phyloP scores from a whole-genome alignment of 2,888 invertebrate genomes.

The Calameuta idolon region DNA sequence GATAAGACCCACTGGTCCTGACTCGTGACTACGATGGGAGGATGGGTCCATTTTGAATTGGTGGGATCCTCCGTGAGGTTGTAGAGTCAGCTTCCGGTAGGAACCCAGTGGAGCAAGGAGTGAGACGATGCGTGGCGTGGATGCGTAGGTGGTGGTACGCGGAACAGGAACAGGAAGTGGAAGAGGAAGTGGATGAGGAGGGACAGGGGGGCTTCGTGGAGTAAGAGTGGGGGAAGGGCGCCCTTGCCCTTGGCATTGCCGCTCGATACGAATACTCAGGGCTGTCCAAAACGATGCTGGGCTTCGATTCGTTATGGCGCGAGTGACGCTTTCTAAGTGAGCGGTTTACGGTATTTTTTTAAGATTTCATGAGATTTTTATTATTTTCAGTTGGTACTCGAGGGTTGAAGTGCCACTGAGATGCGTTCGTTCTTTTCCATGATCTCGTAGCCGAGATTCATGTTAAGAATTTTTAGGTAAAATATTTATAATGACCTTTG shows the following conservation, averaged over 20 bases:
- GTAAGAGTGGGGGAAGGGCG: constrained; percentile 55
- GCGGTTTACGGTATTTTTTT: not conserved
- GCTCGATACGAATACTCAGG: constrained; percentile 66
- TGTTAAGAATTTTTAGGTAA: not conserved
- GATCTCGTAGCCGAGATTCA: not conserved
- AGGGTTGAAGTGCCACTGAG: not conserved
- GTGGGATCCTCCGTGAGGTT: constrained; percentile 27
- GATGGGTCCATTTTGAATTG: constrained; percentile 25
- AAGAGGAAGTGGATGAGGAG: constrained; percentile 16
- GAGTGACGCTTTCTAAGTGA: not conserved
- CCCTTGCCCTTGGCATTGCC: constrained; percentile 68
- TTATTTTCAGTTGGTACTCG: not conserved
- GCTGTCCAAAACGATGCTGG: constrained; percentile 60
- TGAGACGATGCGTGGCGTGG: not conserved
- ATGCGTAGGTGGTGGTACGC: constrained; percentile 35
- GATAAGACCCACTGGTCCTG: not conserved
- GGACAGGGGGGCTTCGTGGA: constrained; percentile 25
- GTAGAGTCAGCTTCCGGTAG: not conserved
- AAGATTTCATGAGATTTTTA: not conserved
- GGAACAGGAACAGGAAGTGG: constrained; percentile 50
- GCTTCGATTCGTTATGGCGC: constrained; percentile 2
- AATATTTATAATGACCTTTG: not conserved
- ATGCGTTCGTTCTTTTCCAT: not conserved
- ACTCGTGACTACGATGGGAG: not conserved
- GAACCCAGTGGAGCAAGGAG: not conserved